Evolutionary conservation across 2,797 vertebrate species (phyloP).

Genomic region (Ctenosaura bakeri): DNA sequence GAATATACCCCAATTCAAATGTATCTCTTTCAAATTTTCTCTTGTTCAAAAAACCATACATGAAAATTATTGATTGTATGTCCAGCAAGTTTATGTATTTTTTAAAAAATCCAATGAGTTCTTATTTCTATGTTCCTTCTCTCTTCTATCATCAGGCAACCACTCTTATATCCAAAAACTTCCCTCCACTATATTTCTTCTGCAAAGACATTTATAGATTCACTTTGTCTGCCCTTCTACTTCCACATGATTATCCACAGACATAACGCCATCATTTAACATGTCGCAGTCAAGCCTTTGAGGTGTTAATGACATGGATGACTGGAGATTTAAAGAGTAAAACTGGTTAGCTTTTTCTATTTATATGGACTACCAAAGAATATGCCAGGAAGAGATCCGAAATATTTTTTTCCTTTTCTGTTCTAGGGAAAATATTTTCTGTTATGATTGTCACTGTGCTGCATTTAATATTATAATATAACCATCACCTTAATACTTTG

Average conservation of each 20-base stretch:
- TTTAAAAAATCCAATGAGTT: no score
- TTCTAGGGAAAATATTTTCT: slow-evolving; percentile 51
- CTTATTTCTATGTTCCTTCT: neutral
- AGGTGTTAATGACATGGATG: neutral
- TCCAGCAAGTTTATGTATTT: no score
- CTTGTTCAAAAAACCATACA: no score
- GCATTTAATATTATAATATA: slow-evolving; percentile 31
- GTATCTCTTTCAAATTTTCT: no score
- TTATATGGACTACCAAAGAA: slow-evolving; percentile 18
- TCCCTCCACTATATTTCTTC: neutral
- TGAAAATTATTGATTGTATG: no score
- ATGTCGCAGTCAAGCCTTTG: neutral
- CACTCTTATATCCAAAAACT: neutral
- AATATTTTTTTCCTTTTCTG: slow-evolving; percentile 46
- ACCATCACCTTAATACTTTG: slow-evolving; percentile 45
- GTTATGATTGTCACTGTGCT: slow-evolving; percentile 16
- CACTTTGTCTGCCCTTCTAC: neutral
- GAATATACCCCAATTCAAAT: no score
- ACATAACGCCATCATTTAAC: neutral
- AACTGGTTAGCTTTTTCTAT: neutral
- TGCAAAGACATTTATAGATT: neutral
- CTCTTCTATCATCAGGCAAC: neutral
- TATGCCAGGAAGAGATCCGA: slow-evolving; percentile 26
- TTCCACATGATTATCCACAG: neutral
- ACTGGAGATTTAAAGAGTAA: slow-evolving; percentile 1